phyloP scores from a whole-genome alignment of 2,888 invertebrate genomes.

The Cryptocephalus moraei region DNA sequence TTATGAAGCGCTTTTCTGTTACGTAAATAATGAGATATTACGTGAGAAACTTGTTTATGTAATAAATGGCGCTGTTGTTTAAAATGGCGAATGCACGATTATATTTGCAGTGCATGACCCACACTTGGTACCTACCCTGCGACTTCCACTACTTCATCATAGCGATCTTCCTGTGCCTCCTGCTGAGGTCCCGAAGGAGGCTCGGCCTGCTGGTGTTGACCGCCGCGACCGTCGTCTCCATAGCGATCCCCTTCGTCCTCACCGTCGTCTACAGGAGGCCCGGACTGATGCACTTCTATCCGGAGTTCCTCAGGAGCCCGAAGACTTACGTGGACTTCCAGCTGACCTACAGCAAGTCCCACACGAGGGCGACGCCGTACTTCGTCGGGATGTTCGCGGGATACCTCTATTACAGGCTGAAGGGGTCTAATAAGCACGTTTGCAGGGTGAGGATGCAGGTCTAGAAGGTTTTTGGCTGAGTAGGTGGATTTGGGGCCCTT shows the following conservation, averaged over 20 bases:
- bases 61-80: too few species aligned
- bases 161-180: constrained; percentile 40
- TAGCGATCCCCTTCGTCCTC: constrained; percentile 43
- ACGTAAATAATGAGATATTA: too few species aligned
- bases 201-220: constrained; percentile 36
- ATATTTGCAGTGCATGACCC: constrained; percentile 56
- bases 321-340: constrained; percentile 44
- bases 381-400: constrained; percentile 48
- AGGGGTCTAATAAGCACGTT: constrained; percentile 26
- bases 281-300: constrained; percentile 47
- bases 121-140: constrained; percentile 60
- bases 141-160: constrained; percentile 60
- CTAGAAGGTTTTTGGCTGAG: too few species aligned
- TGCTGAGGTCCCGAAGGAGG: constrained; percentile 37
- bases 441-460: constrained; percentile 32
- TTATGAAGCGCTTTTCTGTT: too few species aligned
- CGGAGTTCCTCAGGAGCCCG: constrained; percentile 44
- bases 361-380: constrained; percentile 49
- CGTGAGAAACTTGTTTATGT: too few species aligned
- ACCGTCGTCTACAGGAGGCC: constrained; percentile 42
- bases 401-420: constrained; percentile 36
- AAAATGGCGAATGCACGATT: too few species aligned
- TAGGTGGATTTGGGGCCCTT: too few species aligned
- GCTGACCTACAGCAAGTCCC: constrained; percentile 48
- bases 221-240: constrained; percentile 34